phyloP scores from a whole-genome alignment of 2,888 invertebrate genomes.

The Petrolisthes cinctipes region DNA sequence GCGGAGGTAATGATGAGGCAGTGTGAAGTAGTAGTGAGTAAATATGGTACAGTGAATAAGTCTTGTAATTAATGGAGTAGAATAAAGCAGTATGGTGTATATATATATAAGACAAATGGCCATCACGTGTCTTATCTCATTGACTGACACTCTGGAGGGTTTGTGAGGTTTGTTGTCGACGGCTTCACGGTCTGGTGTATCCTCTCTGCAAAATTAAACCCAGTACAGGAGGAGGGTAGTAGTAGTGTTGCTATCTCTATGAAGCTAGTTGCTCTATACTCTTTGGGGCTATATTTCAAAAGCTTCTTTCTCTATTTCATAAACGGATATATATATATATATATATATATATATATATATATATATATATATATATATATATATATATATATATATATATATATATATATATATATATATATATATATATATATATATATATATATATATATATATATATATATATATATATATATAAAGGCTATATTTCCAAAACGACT shows the following conservation, averaged over 20 bases:
- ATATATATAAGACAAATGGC: too few relatives aligned
- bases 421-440: conserved; percentile 40
- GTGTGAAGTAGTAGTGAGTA: too few relatives aligned
- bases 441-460: conserved; percentile 16
- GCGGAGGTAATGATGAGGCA: too few relatives aligned
- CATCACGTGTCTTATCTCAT: neutral
- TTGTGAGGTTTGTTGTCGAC: conserved; percentile 15
- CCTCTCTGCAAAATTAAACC: conserved; percentile 34
- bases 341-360: conserved; percentile 17
- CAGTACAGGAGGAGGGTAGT: neutral
- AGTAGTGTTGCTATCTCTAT: neutral
- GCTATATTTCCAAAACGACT: too few relatives aligned
- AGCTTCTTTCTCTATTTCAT: conserved; percentile 20
- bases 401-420: conserved; percentile 42
- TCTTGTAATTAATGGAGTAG: too few relatives aligned
- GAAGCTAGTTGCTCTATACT: neutral
- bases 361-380: conserved; percentile 26
- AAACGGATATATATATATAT: conserved; percentile 31
- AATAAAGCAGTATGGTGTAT: too few relatives aligned
- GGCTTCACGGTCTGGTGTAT: conserved; percentile 32
- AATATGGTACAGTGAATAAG: too few relatives aligned
- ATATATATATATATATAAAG: too few relatives aligned
- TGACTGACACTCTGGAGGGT: conserved; percentile 23
- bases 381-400: conserved; percentile 30
- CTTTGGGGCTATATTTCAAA: conserved; percentile 14